Conservation (phyloP, 2,797 vertebrate species). For the Knipowitschia caucasica region DNA sequence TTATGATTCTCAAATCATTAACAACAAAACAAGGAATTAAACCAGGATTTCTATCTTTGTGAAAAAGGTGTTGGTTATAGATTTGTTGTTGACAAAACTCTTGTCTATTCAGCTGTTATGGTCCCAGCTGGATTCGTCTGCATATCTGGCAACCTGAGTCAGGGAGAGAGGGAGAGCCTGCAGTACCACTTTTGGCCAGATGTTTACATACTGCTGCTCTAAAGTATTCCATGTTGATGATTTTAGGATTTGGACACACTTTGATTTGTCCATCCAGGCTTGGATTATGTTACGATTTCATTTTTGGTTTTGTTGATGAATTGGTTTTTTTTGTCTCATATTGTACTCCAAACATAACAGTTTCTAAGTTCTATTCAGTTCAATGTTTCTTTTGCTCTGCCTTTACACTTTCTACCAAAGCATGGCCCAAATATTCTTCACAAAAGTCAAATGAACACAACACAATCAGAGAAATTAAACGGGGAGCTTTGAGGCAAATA, state of each 20-base stretch:
- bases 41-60: too few species aligned
- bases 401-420: neutral
- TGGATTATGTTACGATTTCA: neutral
- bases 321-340: slow-evolving; percentile 11
- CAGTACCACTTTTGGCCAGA: too few species aligned
- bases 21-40: too few species aligned
- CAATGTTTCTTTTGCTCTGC: neutral
- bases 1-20: too few species aligned
- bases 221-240: neutral
- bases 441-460: neutral
- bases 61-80: too few species aligned
- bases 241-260: slow-evolving; percentile 1
- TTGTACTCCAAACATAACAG: slow-evolving; percentile 21
- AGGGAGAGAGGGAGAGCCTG: too few species aligned
- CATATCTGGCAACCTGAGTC: too few species aligned
- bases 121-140: too few species aligned
- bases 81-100: too few species aligned
- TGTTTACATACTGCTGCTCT: too few species aligned
- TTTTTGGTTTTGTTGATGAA: slow-evolving; percentile 11
- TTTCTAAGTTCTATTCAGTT: neutral
- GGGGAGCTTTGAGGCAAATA: too few species aligned
- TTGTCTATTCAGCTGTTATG: too few species aligned
- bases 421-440: neutral
- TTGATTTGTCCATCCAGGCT: neutral
- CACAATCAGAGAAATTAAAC: neutral